A percentile compares a stretch with the other conserved stretches of the same genome.
These are phyloP conservation scores for Thereuonema tuberculata DNA, from an alignment of 1,140 invertebrate genomes.

Conservation along the genomic window DNA sequence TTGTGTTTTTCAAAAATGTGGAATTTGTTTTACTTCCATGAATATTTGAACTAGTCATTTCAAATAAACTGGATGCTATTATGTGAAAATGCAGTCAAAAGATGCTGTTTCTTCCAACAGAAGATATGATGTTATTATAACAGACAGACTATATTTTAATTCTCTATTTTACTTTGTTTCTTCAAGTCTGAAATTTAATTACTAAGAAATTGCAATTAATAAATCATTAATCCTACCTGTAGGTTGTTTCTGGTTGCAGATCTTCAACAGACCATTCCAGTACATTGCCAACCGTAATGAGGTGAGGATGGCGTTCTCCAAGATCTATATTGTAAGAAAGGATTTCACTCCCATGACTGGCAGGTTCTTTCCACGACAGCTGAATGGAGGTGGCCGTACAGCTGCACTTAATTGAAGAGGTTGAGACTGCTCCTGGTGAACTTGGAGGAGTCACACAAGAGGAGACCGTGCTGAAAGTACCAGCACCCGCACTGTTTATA, in stretches of 20 bases:
- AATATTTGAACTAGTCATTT: no score
- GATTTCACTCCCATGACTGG: constrained; percentile 53
- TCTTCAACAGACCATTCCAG: constrained; percentile 31
- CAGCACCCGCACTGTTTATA: constrained; percentile 56
- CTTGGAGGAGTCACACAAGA: constrained; percentile 52
- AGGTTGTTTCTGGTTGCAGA: constrained; percentile 40
- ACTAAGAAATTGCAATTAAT: not conserved
- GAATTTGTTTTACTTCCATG: no score
- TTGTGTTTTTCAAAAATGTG: no score
- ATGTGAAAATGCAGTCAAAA: no score
- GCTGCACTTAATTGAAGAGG: constrained; percentile 35
- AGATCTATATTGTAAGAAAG: constrained; percentile 59
- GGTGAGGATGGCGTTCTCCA: constrained; percentile 41
- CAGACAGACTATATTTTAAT: no score
- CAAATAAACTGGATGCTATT: no score
- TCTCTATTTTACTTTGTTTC: not conserved
- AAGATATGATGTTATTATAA: no score
- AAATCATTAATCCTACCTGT: constrained; percentile 33
- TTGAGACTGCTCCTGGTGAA: constrained; percentile 48
- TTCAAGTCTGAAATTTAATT: not conserved
- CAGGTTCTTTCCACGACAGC: constrained; percentile 55
- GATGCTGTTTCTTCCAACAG: no score
- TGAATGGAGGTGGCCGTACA: constrained; percentile 49
- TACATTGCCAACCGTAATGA: constrained; percentile 38
- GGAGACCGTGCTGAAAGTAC: constrained; percentile 49